phyloP scores from a whole-genome alignment of 2,888 invertebrate genomes.

The Priapulus caudatus region DNA sequence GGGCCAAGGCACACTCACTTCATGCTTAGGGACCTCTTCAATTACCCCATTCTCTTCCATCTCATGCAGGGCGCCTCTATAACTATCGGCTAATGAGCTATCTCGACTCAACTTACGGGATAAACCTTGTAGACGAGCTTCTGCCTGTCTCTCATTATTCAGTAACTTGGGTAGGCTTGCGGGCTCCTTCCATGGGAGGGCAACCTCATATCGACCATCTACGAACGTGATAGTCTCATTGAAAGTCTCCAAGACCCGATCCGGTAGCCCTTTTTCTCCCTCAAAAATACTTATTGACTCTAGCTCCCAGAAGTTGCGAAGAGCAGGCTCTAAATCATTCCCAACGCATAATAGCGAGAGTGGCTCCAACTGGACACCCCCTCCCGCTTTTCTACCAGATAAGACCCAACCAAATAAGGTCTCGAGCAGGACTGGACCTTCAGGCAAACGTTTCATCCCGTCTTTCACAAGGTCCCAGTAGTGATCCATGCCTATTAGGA shows the following conservation, averaged over 20 bases:
- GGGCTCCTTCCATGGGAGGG: background rate
- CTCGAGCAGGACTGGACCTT: too few species aligned
- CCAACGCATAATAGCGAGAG: too few species aligned
- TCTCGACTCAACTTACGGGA: background rate
- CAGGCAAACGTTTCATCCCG: too few species aligned
- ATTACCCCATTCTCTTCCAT: background rate
- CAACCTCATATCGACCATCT: background rate
- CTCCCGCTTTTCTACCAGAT: background rate
- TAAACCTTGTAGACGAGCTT: background rate
- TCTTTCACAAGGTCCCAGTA: too few species aligned
- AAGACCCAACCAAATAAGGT: background rate
- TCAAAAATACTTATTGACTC: background rate
- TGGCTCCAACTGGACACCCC: too few species aligned
- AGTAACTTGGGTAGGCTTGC: background rate
- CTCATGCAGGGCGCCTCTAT: background rate
- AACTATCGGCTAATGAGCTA: background rate
- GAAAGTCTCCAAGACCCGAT: background rate
- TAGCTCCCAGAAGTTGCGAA: too few species aligned
- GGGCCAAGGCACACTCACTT: background rate
- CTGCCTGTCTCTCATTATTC: background rate
- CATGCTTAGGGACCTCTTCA: background rate
- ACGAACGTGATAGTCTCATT: background rate
- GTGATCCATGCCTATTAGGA: too few species aligned
- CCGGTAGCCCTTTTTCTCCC: background rate
- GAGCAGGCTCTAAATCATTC: too few species aligned